Evolutionary conservation across 2,888 invertebrate genomes (phyloP).

Genomic region (Corbicula japonica): DNA sequence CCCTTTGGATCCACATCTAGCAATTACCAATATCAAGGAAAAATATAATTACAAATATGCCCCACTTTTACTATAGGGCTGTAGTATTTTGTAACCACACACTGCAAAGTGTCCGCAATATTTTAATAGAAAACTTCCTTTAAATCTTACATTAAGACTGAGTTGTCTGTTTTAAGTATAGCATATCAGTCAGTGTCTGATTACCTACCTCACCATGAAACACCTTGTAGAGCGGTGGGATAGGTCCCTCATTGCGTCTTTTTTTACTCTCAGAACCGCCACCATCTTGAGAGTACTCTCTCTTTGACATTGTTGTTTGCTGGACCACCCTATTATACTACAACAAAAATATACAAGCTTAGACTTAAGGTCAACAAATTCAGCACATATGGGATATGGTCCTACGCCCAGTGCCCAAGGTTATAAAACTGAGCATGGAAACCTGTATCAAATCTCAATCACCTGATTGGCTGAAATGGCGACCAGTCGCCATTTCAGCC

Average conservation of each 20-base stretch:
- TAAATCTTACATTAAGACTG: not conserved
- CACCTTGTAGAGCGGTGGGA: constrained; percentile 62
- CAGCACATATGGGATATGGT: no score
- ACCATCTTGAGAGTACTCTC: constrained; percentile 1
- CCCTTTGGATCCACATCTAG: no score
- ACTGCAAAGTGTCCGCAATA: not conserved
- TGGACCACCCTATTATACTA: no score
- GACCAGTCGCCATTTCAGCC: no score
- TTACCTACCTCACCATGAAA: constrained; percentile 72
- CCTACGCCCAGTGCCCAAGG: no score
- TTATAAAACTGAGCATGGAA: no score
- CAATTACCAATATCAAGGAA: no score
- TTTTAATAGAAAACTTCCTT: not conserved
- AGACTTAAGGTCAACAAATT: no score
- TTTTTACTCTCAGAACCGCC: constrained; percentile 7
- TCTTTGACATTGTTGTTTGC: constrained; percentile 27
- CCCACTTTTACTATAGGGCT: not conserved
- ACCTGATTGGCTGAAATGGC: no score
- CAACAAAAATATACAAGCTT: no score
- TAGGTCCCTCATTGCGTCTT: constrained; percentile 33
- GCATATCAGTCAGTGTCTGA: not conserved
- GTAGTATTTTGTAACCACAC: not conserved
- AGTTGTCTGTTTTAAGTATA: not conserved
- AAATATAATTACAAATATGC: not conserved
- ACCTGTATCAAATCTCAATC: no score